Evolutionary conservation across 2,113 vertebrate genomes (phyloP), one percentile per base, ranked within the genome.

Genomic region (Alligator sinensis): DNA sequence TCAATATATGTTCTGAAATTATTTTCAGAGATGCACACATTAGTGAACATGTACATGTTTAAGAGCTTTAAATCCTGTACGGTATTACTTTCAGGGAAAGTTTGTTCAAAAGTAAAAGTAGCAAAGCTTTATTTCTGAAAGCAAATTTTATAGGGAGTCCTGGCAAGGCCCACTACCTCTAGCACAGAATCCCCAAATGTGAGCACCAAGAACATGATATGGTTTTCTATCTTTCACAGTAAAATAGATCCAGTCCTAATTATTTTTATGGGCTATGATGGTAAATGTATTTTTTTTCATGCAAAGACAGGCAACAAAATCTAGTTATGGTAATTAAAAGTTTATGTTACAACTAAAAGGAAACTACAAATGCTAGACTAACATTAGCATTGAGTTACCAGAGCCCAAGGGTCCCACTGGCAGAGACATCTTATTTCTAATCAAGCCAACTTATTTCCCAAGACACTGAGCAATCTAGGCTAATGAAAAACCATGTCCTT

Each of bases 301-400:
- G 66, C 14, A n/a, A 47, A 88, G 88, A 5, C 64, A 38, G 59
- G 28, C 84, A 86, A 77, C 2, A 90, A 5, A 3, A 34, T 30
- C 59, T 80, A 6, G 9, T 57, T 77, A 24, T 59, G 84, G 24
- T 24, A 47, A 47, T 47, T 47, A 38, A 9, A 24, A 59, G 74
- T 91, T 92, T 88, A 72, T 89, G 30, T 21, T 78, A 72, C 12
- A 86, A 57, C 21, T 85, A 83, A 72, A 28, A 87, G 84, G 21
- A 54, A 21, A 72, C 3, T 4, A 21, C 34, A 34, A 25, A 30
- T 47, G 3, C 30, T 17, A 11, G 72, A 66, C 34, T 54, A 90
- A 83, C 3, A 47, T 13, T 77, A 68, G 5, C 12, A 12, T 47
- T 21, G 76, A 88, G 80, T 61, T 84, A 78, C 6, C 75, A 82